Conservation (phyloP, 2,797 vertebrate genomes). For the Anabas testudineus region DNA sequence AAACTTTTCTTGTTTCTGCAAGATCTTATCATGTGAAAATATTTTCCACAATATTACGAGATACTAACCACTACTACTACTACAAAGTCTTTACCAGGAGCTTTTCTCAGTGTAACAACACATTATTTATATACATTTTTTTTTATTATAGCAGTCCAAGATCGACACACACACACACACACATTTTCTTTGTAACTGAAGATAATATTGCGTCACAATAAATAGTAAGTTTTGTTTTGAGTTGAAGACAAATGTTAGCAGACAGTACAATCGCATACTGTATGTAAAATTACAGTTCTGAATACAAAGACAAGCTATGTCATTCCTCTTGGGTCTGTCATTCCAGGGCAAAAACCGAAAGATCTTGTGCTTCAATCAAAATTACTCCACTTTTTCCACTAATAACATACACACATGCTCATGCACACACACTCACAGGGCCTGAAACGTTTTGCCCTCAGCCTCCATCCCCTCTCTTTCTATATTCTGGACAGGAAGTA, state of each 20-base stretch:
- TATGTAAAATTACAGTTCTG: conserved; percentile 34
- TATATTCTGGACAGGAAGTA: conserved; percentile 74
- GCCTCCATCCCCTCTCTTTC: conserved; percentile 72
- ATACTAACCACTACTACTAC: no score
- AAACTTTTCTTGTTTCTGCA: no score
- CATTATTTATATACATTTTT: neutral
- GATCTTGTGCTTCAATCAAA: conserved; percentile 40
- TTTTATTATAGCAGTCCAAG: neutral
- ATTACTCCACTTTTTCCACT: conserved; percentile 41
- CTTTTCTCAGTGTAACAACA: no score
- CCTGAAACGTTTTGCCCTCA: conserved; percentile 65
- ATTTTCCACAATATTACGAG: no score
- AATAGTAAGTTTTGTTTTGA: conserved; percentile 24
- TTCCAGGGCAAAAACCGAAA: conserved; percentile 16
- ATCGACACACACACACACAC: no score
- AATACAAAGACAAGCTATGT: conserved; percentile 45
- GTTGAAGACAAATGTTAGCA: conserved; percentile 26
- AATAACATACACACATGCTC: conserved; percentile 14
- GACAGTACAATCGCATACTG: conserved; percentile 6
- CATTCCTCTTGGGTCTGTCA: conserved; percentile 44
- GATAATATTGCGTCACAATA: conserved; percentile 24
- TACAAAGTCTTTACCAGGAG: no score
- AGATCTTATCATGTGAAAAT: no score
- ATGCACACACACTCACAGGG: conserved; percentile 32
- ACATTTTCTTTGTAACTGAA: neutral